phyloP scores from a whole-genome alignment of 2,113 vertebrate species.

The Oceanodroma tethys region DNA sequence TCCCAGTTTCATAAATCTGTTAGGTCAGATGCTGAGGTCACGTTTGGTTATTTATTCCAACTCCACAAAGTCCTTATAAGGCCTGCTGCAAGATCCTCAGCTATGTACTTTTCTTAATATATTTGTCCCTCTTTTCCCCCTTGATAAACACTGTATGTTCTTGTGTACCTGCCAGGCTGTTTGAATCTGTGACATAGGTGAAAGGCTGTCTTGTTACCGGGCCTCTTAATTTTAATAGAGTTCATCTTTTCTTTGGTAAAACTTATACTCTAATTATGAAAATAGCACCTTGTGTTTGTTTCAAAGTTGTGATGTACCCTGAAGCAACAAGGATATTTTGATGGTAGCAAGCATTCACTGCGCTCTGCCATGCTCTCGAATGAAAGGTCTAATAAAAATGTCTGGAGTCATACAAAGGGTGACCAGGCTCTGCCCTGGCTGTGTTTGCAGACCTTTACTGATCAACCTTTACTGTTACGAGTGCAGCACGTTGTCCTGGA shows the following conservation, averaged over 20 bases:
- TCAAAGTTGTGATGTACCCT: background rate
- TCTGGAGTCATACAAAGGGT: background rate
- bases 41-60: constrained; percentile 29
- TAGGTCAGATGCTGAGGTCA: constrained; percentile 22
- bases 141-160: background rate
- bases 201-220: background rate
- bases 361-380: background rate
- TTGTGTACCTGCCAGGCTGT: background rate
- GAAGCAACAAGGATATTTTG: background rate
- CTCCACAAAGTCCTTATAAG: background rate
- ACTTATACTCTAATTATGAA: background rate
- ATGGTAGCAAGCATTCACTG: background rate
- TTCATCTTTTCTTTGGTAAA: background rate
- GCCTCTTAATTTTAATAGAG: background rate
- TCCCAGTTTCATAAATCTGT: background rate
- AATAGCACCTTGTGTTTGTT: background rate
- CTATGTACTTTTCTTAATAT: background rate
- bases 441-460: background rate
- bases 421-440: background rate
- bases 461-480: background rate
- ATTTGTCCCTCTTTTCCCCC: background rate
- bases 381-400: background rate
- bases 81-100: background rate
- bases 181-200: background rate
- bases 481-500: background rate